phyloP scores from a whole-genome alignment of 37 sponge, comb jelly and placozoan species.

The Beroe ovata region DNA sequence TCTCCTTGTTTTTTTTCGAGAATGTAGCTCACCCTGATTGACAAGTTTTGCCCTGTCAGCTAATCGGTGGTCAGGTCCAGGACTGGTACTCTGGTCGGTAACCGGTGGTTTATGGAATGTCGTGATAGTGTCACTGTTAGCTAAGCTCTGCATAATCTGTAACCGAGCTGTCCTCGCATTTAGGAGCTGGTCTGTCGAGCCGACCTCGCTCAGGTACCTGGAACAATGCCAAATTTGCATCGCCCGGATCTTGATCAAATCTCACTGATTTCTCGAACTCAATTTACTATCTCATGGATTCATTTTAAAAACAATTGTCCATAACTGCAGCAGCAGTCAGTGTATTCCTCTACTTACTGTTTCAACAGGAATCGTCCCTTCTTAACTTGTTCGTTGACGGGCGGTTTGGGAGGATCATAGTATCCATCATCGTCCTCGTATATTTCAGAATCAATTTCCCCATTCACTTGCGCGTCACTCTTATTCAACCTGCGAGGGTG shows the following conservation, averaged over 20 bases:
- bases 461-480: conserved; percentile 11
- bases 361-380: conserved; percentile 26
- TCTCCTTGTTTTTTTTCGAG: too few relatives aligned
- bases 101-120: conserved; percentile 44
- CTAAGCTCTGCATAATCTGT: conserved; percentile 63
- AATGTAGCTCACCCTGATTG: conserved; percentile 9
- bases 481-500: conserved; percentile 21
- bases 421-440: conserved; percentile 45
- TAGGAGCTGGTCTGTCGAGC: conserved; percentile 57
- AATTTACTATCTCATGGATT: too few relatives aligned
- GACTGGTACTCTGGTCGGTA: conserved; percentile 33
- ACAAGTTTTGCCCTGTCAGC: not conserved
- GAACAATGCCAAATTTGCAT: too few relatives aligned
- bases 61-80: conserved; percentile 1
- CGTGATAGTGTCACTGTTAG: conserved; percentile 46
- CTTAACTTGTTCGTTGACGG: conserved; percentile 58
- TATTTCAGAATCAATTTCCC: not conserved
- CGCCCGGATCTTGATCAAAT: too few relatives aligned
- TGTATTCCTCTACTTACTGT: conserved; percentile 60
- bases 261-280: too few relatives aligned
- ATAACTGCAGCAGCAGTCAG: not conserved
- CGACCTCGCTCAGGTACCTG: conserved; percentile 48
- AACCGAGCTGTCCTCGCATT: conserved; percentile 42
- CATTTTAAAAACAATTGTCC: too few relatives aligned
- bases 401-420: conserved; percentile 36